Conservation (phyloP, 2,888 invertebrate species). For the Drosophila kambysellisi region DNA sequence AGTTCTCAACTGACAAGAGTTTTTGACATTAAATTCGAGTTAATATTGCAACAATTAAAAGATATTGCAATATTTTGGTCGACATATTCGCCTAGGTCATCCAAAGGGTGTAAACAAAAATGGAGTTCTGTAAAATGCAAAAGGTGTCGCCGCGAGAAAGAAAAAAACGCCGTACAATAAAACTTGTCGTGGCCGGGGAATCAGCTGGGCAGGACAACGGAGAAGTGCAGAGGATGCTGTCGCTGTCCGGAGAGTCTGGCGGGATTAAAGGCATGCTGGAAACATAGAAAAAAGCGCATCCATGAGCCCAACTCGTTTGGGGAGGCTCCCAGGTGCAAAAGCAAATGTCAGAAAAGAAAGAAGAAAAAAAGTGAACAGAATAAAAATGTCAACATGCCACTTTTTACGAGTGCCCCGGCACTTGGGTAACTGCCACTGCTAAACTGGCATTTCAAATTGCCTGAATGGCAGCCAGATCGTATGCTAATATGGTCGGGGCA, state of each 20-base stretch:
- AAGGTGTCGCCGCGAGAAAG: constrained; percentile 40
- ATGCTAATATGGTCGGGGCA: constrained; percentile 62
- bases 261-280: constrained; percentile 48
- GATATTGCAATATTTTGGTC: neutral
- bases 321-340: constrained; percentile 34
- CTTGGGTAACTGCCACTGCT: constrained; percentile 46
- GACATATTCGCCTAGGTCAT: neutral
- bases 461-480: constrained; percentile 70
- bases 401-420: constrained; percentile 41
- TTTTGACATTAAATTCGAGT: neutral
- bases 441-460: constrained; percentile 63
- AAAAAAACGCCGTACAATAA: constrained; percentile 40
- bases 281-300: constrained; percentile 56
- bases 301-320: constrained; percentile 28
- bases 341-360: constrained; percentile 26
- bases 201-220: neutral
- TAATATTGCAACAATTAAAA: neutral
- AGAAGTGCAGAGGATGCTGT: constrained; percentile 12
- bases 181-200: constrained; percentile 17
- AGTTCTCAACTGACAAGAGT: neutral
- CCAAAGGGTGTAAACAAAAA: constrained; percentile 10
- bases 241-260: constrained; percentile 34
- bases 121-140: constrained; percentile 25
- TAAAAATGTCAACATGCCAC: constrained; percentile 50
- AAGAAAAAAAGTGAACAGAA: constrained; percentile 4